Percentiles rank a stretch among this genome's conserved stretches.
These are phyloP conservation scores for Schizotus pectinicornis DNA, from an alignment of 2,888 invertebrate genomes.

Conservation along the genomic window DNA sequence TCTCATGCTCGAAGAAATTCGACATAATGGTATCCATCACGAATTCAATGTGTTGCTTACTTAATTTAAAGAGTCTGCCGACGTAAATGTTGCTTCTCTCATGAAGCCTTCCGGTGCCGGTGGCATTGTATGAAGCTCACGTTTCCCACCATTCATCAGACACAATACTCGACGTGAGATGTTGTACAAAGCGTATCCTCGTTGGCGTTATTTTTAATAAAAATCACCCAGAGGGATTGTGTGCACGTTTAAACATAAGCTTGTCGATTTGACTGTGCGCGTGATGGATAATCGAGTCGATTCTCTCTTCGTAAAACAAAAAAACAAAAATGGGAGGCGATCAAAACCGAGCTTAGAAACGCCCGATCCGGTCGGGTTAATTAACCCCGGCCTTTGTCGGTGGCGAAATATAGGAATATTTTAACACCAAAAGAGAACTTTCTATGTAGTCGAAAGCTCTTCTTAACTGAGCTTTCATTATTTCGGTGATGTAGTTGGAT, in stretches of 20 bases:
- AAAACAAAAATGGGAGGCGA: no score
- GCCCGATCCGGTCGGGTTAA: no score
- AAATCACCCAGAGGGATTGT: conserved; percentile 31
- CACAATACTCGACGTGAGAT: conserved; percentile 41
- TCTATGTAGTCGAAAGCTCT: no score
- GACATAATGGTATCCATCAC: background rate
- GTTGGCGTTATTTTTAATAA: conserved; percentile 37
- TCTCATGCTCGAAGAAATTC: background rate
- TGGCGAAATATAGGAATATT: no score
- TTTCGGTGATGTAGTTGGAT: no score
- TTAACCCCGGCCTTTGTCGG: no score
- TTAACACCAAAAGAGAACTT: no score
- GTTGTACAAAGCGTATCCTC: conserved; percentile 29
- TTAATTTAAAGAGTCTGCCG: conserved; percentile 23
- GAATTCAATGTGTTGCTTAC: conserved; percentile 18
- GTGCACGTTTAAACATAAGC: conserved; percentile 13
- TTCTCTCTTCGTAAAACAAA: no score
- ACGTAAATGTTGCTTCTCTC: conserved; percentile 20
- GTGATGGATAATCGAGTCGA: no score
- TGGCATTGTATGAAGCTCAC: conserved; percentile 37
- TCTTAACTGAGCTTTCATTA: no score
- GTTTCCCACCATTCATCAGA: conserved; percentile 39
- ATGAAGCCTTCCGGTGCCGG: conserved; percentile 31
- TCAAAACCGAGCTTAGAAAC: no score
- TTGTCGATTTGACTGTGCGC: conserved; percentile 11